These are phyloP conservation scores for Charina bottae DNA, from an alignment of 2,113 vertebrate genomes.

Conservation along the genomic window DNA sequence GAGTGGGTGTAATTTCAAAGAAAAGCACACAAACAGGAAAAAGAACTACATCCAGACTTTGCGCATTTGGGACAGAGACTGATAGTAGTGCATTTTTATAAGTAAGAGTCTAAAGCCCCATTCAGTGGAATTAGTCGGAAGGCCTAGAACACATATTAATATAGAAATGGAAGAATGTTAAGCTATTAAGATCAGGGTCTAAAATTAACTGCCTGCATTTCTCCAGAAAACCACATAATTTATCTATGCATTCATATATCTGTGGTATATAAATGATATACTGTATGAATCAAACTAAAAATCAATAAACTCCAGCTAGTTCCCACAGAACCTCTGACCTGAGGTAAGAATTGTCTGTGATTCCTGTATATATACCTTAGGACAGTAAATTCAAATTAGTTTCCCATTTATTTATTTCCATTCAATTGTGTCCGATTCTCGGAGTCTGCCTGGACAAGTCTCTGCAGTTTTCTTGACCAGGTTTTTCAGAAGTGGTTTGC, in stretches of 20 bases:
- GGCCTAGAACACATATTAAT: not conserved
- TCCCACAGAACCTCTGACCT: not conserved
- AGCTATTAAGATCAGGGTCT: not conserved
- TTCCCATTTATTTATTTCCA: not conserved
- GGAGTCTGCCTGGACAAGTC: no score
- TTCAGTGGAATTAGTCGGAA: not conserved
- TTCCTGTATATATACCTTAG: not conserved
- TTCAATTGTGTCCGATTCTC: no score
- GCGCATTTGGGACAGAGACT: not conserved
- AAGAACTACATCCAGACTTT: not conserved
- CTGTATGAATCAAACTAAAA: not conserved
- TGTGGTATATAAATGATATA: not conserved
- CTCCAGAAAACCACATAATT: not conserved
- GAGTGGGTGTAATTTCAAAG: conserved; percentile 31
- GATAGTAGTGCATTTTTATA: not conserved
- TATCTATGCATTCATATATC: not conserved
- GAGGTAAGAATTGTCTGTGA: not conserved
- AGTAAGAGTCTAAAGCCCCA: no score
- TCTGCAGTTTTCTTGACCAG: no score
- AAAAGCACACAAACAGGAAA: not conserved
- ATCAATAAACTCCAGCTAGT: not conserved
- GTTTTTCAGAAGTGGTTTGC: no score
- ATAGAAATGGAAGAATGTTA: not conserved
- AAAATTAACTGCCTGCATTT: not conserved
- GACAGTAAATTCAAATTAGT: not conserved